These are phyloP conservation scores for Dicyrtoma fusca DNA, from an alignment of 2,888 invertebrate species.

Conservation along the genomic window DNA sequence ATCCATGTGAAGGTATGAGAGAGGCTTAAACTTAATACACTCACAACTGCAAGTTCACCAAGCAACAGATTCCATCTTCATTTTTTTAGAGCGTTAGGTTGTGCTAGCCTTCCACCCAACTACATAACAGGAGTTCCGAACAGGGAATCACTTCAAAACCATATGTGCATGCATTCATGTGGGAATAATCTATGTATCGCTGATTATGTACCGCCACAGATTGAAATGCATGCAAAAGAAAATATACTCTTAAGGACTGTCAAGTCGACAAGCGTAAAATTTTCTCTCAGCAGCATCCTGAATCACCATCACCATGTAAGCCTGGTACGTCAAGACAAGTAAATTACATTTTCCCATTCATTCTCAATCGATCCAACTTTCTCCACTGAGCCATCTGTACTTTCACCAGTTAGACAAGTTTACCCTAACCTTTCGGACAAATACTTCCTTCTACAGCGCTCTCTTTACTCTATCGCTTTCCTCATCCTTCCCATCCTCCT, in stretches of 20 bases:
- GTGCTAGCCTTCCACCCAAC: too few species aligned
- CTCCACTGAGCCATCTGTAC: constrained; percentile 34
- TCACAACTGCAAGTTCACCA: not conserved
- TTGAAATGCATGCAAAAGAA: constrained; percentile 1
- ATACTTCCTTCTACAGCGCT: constrained; percentile 22
- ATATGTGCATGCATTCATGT: not conserved
- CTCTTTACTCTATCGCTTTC: constrained; percentile 19
- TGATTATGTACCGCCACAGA: not conserved
- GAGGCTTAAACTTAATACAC: not conserved
- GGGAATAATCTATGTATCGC: not conserved
- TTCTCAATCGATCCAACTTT: constrained; percentile 38
- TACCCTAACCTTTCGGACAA: not conserved
- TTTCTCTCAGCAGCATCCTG: constrained; percentile 33
- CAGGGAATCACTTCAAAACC: too few species aligned
- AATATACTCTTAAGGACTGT: constrained; percentile 32
- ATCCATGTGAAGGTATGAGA: not conserved
- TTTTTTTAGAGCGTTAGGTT: too few species aligned
- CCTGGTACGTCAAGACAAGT: constrained; percentile 30
- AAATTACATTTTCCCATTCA: constrained; percentile 38
- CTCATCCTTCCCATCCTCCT: constrained; percentile 15
- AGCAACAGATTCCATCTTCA: too few species aligned
- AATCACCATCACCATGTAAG: constrained; percentile 30
- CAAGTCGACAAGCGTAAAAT: constrained; percentile 39
- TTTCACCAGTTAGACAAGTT: constrained; percentile 24
- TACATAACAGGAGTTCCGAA: not conserved